Percentiles rank a stretch among this genome's conserved stretches.
phyloP scores from a whole-genome alignment of 2,113 vertebrate species.

The Nothoprocta pentlandii region DNA sequence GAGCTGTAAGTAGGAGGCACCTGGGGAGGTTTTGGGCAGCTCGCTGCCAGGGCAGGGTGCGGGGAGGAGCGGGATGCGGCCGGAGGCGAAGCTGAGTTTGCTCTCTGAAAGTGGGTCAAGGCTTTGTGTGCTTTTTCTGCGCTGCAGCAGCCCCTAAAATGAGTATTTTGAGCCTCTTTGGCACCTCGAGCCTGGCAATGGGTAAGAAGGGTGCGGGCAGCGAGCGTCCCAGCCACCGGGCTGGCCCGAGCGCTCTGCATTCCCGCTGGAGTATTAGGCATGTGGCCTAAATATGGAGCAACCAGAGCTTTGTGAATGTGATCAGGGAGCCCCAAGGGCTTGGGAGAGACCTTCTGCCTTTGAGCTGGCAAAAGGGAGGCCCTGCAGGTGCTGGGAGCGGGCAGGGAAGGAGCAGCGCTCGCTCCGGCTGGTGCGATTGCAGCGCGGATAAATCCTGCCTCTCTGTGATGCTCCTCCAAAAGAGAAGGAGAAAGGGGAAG shows the following conservation, averaged over 20 bases:
- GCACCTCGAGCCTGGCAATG: not conserved
- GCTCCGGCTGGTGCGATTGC: rapidly evolving
- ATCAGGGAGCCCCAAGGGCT: not conserved
- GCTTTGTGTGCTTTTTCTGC: no score
- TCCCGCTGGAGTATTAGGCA: not conserved
- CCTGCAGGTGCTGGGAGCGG: not conserved
- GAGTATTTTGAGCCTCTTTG: not conserved
- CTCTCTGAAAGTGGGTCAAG: no score
- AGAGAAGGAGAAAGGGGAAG: not conserved
- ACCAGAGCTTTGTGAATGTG: not conserved
- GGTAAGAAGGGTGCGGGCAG: not conserved
- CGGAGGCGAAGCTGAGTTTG: no score
- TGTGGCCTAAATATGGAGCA: not conserved
- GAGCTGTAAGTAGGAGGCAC: no score
- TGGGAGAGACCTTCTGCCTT: not conserved
- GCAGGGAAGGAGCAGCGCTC: not conserved
- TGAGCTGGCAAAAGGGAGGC: rapidly evolving
- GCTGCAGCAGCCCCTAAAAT: no score
- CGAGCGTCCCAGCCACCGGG: not conserved
- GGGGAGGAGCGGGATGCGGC: no score
- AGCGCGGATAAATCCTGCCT: not conserved
- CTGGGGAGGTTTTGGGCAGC: no score
- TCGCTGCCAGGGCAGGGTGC: no score
- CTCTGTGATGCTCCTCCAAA: not conserved
- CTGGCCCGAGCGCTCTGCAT: not conserved